Evolutionary conservation across 1,140 invertebrate species (phyloP).

Genomic region (Macrotrachela quadricornifera): DNA sequence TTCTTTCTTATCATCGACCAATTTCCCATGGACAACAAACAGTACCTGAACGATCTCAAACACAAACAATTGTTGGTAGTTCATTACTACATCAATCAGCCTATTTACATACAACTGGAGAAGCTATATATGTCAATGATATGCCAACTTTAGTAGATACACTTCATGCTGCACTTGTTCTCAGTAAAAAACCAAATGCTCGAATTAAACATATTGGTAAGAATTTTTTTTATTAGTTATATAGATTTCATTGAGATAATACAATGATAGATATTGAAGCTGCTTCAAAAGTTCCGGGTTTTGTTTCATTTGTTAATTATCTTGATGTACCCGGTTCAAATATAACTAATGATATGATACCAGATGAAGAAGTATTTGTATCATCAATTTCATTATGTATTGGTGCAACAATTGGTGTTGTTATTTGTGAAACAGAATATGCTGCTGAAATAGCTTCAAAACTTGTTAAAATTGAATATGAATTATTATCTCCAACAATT

Average conservation of each 20-base stretch:
- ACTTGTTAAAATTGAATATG: constrained; percentile 42
- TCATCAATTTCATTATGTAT: constrained; percentile 18
- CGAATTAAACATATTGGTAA: constrained; percentile 47
- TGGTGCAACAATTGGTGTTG: constrained; percentile 47
- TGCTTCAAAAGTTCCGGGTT: constrained; percentile 13
- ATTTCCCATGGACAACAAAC: too few relatives aligned
- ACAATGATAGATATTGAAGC: constrained; percentile 11
- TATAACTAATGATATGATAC: not conserved
- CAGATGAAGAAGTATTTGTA: not conserved
- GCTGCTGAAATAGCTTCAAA: constrained; percentile 40
- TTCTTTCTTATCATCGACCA: too few relatives aligned
- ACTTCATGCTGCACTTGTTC: constrained; percentile 47
- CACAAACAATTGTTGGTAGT: constrained; percentile 37
- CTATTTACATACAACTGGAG: constrained; percentile 65
- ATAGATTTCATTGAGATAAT: too few relatives aligned
- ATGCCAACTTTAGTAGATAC: constrained; percentile 42
- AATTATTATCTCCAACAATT: constrained; percentile 31
- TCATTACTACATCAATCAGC: constrained; percentile 60
- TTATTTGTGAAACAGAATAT: constrained; percentile 40
- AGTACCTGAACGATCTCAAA: too few relatives aligned
- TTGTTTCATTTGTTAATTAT: constrained; percentile 18
- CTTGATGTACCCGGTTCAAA: constrained; percentile 23
- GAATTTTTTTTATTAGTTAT: too few relatives aligned
- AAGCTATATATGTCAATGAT: constrained; percentile 76
- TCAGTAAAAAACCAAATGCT: constrained; percentile 52